Evolutionary conservation across 2,113 vertebrate species (phyloP).

Genomic region (Poecilia latipinna): DNA sequence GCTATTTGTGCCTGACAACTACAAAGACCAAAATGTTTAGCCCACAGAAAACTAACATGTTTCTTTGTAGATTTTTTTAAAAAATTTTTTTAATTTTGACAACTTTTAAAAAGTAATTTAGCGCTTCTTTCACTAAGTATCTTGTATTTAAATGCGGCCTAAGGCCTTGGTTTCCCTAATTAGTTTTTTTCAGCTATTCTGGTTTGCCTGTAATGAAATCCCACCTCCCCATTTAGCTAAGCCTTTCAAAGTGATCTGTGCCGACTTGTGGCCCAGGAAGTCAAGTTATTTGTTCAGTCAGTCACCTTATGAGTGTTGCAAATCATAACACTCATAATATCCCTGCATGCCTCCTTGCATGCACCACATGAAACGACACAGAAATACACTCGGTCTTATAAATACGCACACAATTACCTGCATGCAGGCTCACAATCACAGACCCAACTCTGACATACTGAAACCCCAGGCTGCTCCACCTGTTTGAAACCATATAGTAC

Average conservation of each 20-base stretch:
- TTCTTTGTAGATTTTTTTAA: conserved; percentile 23
- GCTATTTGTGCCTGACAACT: conserved; percentile 63
- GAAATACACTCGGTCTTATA: conserved; percentile 50
- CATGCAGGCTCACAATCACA: conserved; percentile 25
- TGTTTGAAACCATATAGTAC: conserved; percentile 38
- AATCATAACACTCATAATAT: conserved; percentile 59
- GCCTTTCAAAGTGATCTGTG: conserved; percentile 55
- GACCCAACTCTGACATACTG: conserved; percentile 29
- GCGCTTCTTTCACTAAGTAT: background rate
- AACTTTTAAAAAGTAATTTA: conserved; percentile 1
- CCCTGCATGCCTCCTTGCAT: conserved; percentile 25
- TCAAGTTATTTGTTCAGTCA: conserved; percentile 56
- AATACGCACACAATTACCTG: conserved; percentile 46
- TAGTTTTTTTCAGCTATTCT: conserved; percentile 56
- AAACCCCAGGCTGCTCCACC: conserved; percentile 49
- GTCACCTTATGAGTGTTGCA: conserved; percentile 58
- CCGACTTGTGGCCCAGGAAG: conserved; percentile 42
- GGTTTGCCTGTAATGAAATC: conserved; percentile 61
- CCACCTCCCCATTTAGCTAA: conserved; percentile 59
- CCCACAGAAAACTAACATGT: conserved; percentile 30
- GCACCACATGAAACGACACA: conserved; percentile 25
- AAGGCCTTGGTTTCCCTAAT: conserved; percentile 38
- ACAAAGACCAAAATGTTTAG: conserved; percentile 36
- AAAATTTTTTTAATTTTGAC: background rate
- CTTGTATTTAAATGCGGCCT: conserved; percentile 6